These are phyloP conservation scores for Scrobipalpa atriplicella DNA, from an alignment of 2,888 invertebrate genomes.

Conservation along the genomic window DNA sequence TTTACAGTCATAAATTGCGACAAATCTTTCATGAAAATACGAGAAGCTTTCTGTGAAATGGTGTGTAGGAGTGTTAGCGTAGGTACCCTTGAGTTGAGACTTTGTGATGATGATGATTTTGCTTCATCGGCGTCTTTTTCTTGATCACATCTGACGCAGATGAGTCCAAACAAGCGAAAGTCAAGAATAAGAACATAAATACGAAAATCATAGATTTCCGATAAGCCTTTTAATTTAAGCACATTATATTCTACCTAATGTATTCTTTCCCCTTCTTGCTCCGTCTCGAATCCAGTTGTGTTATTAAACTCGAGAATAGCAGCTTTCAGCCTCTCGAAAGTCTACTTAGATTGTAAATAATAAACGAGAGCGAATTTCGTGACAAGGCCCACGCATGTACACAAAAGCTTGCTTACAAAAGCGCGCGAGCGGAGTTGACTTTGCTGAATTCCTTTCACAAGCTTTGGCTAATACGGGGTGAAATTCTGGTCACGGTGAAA, in stretches of 20 bases:
- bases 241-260: not conserved
- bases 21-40: too few relatives aligned
- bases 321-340: slow-evolving; percentile 12
- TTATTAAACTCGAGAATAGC: slow-evolving; percentile 2
- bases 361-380: slow-evolving; percentile 46
- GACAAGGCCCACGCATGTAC: slow-evolving; percentile 44
- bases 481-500: not conserved
- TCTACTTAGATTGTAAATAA: slow-evolving; percentile 33
- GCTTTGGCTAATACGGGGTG: slow-evolving; percentile 42
- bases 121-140: too few relatives aligned
- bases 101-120: too few relatives aligned
- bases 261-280: not conserved
- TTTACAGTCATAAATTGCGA: too few relatives aligned
- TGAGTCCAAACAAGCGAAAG: too few relatives aligned
- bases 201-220: too few relatives aligned
- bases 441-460: slow-evolving; percentile 61
- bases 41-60: too few relatives aligned
- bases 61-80: too few relatives aligned
- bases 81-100: too few relatives aligned
- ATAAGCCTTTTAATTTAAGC: not conserved
- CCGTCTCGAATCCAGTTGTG: not conserved
- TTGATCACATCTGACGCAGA: too few relatives aligned
- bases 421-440: slow-evolving; percentile 57
- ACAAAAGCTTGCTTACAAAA: slow-evolving; percentile 48
- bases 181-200: too few relatives aligned